Percentiles rank a stretch among this genome's conserved stretches.
Evolutionary conservation across 2,113 vertebrate species (phyloP).

Genomic region (Petrocephalus microphthalmus): DNA sequence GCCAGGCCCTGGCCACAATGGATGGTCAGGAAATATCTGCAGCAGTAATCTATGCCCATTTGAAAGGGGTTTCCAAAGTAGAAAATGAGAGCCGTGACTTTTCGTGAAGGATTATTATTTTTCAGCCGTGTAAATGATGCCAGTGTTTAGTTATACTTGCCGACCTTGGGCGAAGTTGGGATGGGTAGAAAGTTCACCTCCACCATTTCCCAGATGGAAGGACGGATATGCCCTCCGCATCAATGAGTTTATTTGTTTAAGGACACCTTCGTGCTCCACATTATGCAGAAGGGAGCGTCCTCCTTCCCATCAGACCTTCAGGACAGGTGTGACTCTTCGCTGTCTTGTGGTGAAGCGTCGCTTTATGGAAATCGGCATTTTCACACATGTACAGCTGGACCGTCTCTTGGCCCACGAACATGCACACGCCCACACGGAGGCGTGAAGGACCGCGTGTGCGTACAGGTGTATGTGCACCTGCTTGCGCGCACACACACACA

Average conservation of each 20-base stretch:
- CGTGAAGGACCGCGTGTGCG: not conserved
- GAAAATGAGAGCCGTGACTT: not conserved
- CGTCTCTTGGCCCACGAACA: not conserved
- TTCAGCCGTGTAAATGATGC: not conserved
- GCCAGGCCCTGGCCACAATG: not conserved
- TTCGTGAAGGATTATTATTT: not conserved
- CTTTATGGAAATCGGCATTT: not conserved
- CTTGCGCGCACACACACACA: not conserved
- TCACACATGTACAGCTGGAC: not conserved
- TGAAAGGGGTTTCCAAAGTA: not conserved
- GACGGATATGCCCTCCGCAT: not conserved
- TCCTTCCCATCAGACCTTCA: not conserved
- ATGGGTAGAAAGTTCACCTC: not conserved
- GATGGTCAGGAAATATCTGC: not conserved
- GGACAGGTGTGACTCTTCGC: not conserved
- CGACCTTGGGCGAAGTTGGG: slow-evolving; percentile 1
- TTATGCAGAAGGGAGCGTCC: not conserved
- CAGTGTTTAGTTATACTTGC: not conserved
- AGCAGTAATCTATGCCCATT: not conserved
- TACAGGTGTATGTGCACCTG: not conserved
- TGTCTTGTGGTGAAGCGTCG: not conserved
- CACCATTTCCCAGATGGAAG: not conserved
- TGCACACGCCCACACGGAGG: not conserved
- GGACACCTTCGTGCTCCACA: not conserved
- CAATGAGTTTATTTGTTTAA: not conserved